Evolutionary conservation across 2,113 vertebrate species (phyloP), one percentile per base, ranked within the genome.

Genomic region (Cottus gobio): DNA sequence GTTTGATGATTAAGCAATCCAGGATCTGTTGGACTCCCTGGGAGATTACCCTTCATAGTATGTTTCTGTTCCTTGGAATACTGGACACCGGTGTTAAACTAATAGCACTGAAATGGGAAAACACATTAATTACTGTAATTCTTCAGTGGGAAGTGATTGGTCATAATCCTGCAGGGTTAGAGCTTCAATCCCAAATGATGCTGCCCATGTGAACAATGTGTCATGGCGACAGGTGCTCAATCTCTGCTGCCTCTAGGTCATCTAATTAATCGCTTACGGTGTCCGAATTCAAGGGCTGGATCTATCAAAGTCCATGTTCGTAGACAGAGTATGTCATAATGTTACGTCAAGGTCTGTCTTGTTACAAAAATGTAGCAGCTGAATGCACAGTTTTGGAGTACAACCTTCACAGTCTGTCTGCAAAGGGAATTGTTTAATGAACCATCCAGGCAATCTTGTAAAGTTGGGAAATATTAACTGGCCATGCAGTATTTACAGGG

Each of bases 221-320:
- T 84, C 83, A 77, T 37, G n/a, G 24, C 2, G 39, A 86, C 76
- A 85, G 71, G 83, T 70, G 63, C 69, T 85, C 37, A 50, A 77
- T 85, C 83, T 75, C 71, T 22, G 31, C 67, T 78, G 67, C 80
- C 77, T 83, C 62, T 18, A 68, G 75, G 73, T 83, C 73, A 69
- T 76, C 66, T 58, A 75, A 83, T 79, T 81, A 83, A 76, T 88
- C 60, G 79, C 68, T 24, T 26, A 15, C 78, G 52, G 52, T 34
- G 63, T 68, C 58, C 58, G 44, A 39, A 48, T 60, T 79, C 54
- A 80, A 61, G 52, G 48, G 26, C 60, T 34, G 64, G 39, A 63
- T 64, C 24, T 71, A 71, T 79, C 28, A 42, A 13, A 42, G 66
- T 68, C 65, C 4, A 4, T 16, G 24, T 77, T 64, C 31, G 76